Evolutionary conservation across 2,113 vertebrate genomes (phyloP).

Genomic region (Lathamus discolor): DNA sequence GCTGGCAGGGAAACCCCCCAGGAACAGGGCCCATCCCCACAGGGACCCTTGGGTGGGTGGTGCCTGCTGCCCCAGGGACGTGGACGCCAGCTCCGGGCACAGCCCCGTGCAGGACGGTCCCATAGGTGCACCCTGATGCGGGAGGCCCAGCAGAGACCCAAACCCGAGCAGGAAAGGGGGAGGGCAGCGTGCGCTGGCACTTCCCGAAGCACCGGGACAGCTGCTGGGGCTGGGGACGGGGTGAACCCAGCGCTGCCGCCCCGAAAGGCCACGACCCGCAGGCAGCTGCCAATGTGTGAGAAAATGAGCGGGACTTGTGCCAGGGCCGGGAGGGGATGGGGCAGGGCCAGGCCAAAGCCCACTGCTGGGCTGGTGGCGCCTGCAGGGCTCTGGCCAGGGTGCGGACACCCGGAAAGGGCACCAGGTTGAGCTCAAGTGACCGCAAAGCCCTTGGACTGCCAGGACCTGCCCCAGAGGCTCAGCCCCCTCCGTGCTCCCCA

Average conservation of each 20-base stretch:
- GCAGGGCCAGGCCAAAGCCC: neutral
- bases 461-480: rapidly evolving
- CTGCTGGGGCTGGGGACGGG: neutral
- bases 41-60: neutral
- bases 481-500: neutral
- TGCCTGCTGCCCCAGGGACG: neutral
- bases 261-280: neutral
- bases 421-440: rapidly evolving
- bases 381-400: rapidly evolving
- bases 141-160: neutral
- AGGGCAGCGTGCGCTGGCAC: rapidly evolving
- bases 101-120: rapidly evolving
- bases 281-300: neutral
- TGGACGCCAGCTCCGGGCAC: rapidly evolving
- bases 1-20: neutral
- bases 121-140: rapidly evolving
- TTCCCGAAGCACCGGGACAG: neutral
- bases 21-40: neutral
- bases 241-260: neutral
- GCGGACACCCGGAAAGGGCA: neutral
- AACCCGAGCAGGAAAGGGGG: neutral
- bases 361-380: rapidly evolving
- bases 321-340: neutral
- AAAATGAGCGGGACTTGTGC: neutral
- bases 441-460: rapidly evolving